Base-by-base conservation (phyloP, 2,113 vertebrate species). In the Sander vitreus region DNA sequence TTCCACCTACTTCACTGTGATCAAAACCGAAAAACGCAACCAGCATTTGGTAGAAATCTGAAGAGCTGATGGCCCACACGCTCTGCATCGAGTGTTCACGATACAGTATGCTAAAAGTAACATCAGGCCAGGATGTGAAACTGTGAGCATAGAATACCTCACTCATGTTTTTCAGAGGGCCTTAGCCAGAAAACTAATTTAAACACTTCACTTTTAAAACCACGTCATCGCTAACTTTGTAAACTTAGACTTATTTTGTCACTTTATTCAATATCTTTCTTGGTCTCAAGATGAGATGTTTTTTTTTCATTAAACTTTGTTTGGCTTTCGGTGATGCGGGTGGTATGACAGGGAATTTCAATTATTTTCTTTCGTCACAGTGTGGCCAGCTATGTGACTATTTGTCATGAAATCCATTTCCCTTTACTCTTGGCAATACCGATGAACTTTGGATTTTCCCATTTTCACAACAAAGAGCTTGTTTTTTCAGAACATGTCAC, bases 11-110 rank as follows among this genome's bases (percentile, higher is more conserved):
- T 43, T 51, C 59, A 7, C 54, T 68, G 67, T 67, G 91, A 93
- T 82, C 51, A 76, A 88, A 94, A 93, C 76, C 11, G 88, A 94
- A 73, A 94, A 92, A 90, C 12, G 15, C 77, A 85, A 88, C 48
- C 14, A 10, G 64, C 55, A 43, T 86, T 67, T 15, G 25, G 68
- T 66, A 4, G 19, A 84, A 55, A 45, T 50, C 64, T 54, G 14
- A 73, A 43, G 54, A 74, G 18, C 36, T 53, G 48, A 15, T 16
- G 12, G 54, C 11, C 30, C 27, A 1, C 54, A 3, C 3, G 1
- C 18, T 85, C 45, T 10, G 0, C 4, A 6, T 65, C 4, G 16
- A 10, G 4, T 2, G 15, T 3, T 65, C 9, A 25, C 0, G 6
- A 47, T 43, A 33, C 33, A 33, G 5, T 7, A 55, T 3, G n/a